phyloP scores from a whole-genome alignment of 1,140 invertebrate genomes.

The Drosophila ananassae region DNA sequence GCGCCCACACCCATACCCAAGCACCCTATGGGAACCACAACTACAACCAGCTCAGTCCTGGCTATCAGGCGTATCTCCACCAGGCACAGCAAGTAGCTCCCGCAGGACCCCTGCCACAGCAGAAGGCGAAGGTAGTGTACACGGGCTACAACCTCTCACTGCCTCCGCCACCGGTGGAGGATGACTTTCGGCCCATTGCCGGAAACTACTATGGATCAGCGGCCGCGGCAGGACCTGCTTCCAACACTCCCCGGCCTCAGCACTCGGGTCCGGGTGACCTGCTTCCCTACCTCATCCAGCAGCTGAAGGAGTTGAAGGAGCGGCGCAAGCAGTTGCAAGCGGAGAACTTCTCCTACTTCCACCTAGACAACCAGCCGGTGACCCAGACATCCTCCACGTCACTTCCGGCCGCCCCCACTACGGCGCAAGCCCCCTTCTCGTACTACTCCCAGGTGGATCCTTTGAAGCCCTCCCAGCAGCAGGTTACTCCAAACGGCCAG shows the following conservation, averaged over 20 bases:
- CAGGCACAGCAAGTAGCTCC: slow-evolving; percentile 42
- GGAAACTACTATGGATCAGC: slow-evolving; percentile 67
- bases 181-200: slow-evolving; percentile 74
- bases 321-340: slow-evolving; percentile 70
- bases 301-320: slow-evolving; percentile 70
- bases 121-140: slow-evolving; percentile 60
- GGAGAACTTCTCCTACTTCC: slow-evolving; percentile 82
- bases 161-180: slow-evolving; percentile 64
- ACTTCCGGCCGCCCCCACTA: slow-evolving; percentile 17
- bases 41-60: slow-evolving; percentile 56
- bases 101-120: slow-evolving; percentile 17
- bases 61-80: slow-evolving; percentile 51
- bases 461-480: slow-evolving; percentile 32
- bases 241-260: slow-evolving; percentile 35
- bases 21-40: slow-evolving; percentile 37
- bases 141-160: slow-evolving; percentile 76
- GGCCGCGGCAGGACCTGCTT: background rate
- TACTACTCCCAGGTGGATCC: slow-evolving; percentile 34
- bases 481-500: slow-evolving; percentile 81
- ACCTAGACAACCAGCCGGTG: slow-evolving; percentile 71
- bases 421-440: slow-evolving; percentile 14
- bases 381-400: slow-evolving; percentile 4
- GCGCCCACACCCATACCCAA: slow-evolving; percentile 12
- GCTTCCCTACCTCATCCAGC: slow-evolving; percentile 71
- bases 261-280: slow-evolving; percentile 46